Evolutionary conservation across 53 echinoderm and acorn worm genomes (phyloP).

Genomic region (Arbacia lixula): DNA sequence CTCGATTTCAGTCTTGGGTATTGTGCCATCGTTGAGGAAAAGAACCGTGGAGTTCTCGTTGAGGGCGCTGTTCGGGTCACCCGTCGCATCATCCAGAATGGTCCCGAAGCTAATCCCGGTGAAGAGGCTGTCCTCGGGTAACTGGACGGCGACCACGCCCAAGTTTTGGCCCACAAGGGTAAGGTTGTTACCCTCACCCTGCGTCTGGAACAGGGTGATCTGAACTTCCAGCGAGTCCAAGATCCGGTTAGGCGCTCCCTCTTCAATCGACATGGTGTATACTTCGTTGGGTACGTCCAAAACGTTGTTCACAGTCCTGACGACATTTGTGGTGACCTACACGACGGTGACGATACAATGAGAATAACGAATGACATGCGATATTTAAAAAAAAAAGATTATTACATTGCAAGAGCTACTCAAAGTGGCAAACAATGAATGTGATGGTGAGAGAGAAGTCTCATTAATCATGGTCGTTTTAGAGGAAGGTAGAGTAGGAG

Average conservation of each 20-base stretch:
- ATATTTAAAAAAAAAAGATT: not conserved
- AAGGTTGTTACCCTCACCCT: constrained; percentile 57
- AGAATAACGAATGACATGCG: too few relatives aligned
- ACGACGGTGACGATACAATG: too few relatives aligned
- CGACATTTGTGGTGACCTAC: constrained; percentile 72
- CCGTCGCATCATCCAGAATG: not conserved
- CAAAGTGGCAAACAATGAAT: too few relatives aligned
- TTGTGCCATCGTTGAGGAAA: constrained; percentile 24
- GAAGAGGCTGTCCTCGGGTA: constrained; percentile 23
- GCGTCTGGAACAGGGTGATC: constrained; percentile 69
- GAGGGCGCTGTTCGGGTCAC: not conserved
- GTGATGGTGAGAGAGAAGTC: too few relatives aligned
- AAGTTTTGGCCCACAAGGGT: constrained; percentile 51
- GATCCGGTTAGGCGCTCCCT: constrained; percentile 67
- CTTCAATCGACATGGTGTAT: constrained; percentile 39
- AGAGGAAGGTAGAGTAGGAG: not conserved
- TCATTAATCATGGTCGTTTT: not conserved
- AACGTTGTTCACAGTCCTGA: constrained; percentile 75
- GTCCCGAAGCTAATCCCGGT: constrained; percentile 55
- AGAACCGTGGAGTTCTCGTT: constrained; percentile 29
- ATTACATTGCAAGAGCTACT: not conserved
- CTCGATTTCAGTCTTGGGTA: constrained; percentile 46
- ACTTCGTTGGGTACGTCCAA: constrained; percentile 61
- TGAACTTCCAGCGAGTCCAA: constrained; percentile 73
- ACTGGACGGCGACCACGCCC: constrained; percentile 55